Conservation (phyloP, 2,113 vertebrate genomes). For the Bolborhynchus lineola region DNA sequence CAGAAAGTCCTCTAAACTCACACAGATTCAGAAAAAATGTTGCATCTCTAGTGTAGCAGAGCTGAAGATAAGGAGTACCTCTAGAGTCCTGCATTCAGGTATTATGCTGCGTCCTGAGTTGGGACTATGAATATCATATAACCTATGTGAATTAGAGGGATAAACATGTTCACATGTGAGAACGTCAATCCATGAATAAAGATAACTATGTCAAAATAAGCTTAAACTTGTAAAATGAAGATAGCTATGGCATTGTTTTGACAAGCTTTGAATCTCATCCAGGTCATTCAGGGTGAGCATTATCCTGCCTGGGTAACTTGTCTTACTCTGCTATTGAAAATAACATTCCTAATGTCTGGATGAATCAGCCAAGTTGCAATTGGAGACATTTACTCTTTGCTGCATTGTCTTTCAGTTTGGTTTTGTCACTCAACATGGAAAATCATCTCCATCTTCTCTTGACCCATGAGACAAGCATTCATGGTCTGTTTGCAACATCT, state of each 20-base stretch:
- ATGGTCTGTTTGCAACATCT: neutral
- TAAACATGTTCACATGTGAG: neutral
- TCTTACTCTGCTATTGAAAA: neutral
- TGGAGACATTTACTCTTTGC: neutral
- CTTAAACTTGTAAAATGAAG: neutral
- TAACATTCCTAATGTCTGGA: neutral
- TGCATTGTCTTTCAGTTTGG: neutral
- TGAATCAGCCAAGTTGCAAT: neutral
- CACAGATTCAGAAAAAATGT: neutral
- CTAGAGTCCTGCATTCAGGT: neutral
- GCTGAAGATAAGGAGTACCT: neutral
- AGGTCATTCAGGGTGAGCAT: neutral
- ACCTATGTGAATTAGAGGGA: neutral
- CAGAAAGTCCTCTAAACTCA: neutral
- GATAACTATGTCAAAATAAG: neutral
- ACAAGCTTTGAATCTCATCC: neutral
- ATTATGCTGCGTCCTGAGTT: neutral
- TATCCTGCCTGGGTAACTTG: neutral
- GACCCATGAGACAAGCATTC: neutral
- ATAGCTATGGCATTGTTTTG: neutral
- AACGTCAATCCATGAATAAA: neutral
- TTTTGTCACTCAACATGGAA: rapidly evolving
- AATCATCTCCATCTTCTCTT: neutral
- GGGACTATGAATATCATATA: neutral
- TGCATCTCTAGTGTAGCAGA: neutral